phyloP scores from a whole-genome alignment of 2,113 vertebrate genomes.

The Chrysochloris asiatica region DNA sequence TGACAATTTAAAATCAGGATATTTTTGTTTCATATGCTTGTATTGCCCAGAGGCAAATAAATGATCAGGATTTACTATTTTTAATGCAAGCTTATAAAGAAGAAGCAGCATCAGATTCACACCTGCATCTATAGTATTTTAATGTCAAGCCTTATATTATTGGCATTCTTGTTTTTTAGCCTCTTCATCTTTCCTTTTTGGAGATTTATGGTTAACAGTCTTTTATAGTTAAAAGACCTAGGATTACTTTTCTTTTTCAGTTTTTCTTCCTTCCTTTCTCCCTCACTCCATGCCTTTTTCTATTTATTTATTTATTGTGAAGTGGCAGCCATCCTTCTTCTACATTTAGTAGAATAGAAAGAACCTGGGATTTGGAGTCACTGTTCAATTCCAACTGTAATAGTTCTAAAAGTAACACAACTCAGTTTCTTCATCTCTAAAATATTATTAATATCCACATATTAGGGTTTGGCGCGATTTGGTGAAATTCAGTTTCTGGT shows the following conservation, averaged over 20 bases:
- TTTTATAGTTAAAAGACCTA: neutral
- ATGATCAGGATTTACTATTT: neutral
- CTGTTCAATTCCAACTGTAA: neutral
- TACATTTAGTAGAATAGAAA: neutral
- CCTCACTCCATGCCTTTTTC: no score
- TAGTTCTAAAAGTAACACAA: neutral
- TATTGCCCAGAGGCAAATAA: conserved; percentile 5
- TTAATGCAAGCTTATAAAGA: neutral
- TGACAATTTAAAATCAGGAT: conserved; percentile 24
- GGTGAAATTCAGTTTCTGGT: neutral
- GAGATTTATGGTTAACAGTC: neutral
- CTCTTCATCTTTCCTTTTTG: neutral
- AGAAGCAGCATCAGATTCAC: neutral
- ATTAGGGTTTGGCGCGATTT: neutral
- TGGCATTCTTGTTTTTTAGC: neutral
- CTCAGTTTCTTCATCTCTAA: neutral
- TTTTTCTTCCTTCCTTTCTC: neutral
- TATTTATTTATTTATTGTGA: neutral
- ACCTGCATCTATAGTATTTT: neutral
- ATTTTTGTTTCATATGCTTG: neutral
- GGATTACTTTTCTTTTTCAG: neutral
- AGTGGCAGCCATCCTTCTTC: neutral
- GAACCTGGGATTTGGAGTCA: neutral
- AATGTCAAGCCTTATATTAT: neutral
- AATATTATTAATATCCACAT: neutral